These are phyloP conservation scores for Epiperipatus broadwayi DNA, from an alignment of 2,888 invertebrate species.

Conservation along the genomic window DNA sequence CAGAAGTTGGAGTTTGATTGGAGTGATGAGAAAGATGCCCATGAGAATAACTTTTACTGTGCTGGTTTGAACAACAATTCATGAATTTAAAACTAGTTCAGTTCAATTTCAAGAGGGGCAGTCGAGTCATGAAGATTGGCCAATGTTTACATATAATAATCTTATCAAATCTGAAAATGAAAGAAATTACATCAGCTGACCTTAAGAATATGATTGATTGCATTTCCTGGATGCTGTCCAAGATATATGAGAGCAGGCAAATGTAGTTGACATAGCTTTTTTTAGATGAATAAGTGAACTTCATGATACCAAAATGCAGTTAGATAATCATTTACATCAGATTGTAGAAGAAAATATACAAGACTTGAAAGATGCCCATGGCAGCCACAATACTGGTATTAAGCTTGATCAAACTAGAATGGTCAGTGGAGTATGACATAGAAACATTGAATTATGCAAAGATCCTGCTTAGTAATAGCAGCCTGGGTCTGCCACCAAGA, in stretches of 20 bases:
- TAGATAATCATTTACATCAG: conserved; percentile 26
- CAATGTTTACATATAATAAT: conserved; percentile 56
- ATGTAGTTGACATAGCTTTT: conserved; percentile 54
- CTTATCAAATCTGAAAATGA: conserved; percentile 53
- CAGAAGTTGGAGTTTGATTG: conserved; percentile 67
- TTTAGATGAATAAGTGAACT: conserved; percentile 53
- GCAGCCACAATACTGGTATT: conserved; percentile 58
- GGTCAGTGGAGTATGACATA: conserved; percentile 51
- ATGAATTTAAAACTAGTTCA: conserved; percentile 56
- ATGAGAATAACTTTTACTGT: conserved; percentile 51
- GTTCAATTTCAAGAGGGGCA: conserved; percentile 60
- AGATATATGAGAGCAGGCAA: conserved; percentile 62
- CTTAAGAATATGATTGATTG: conserved; percentile 47
- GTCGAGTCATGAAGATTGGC: conserved; percentile 66
- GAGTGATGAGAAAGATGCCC: conserved; percentile 68
- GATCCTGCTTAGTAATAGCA: conserved; percentile 60
- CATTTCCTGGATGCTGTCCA: conserved; percentile 53
- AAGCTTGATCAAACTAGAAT: conserved; percentile 72
- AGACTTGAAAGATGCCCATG: conserved; percentile 44
- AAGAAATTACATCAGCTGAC: conserved; percentile 49
- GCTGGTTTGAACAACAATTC: conserved; percentile 48
- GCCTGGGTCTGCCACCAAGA: no score
- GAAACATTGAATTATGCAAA: conserved; percentile 61
- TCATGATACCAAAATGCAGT: conserved; percentile 26
- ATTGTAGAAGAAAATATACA: conserved; percentile 51